Evolutionary conservation across 2,888 invertebrate species (phyloP).

Genomic region (Coleophora deauratella): DNA sequence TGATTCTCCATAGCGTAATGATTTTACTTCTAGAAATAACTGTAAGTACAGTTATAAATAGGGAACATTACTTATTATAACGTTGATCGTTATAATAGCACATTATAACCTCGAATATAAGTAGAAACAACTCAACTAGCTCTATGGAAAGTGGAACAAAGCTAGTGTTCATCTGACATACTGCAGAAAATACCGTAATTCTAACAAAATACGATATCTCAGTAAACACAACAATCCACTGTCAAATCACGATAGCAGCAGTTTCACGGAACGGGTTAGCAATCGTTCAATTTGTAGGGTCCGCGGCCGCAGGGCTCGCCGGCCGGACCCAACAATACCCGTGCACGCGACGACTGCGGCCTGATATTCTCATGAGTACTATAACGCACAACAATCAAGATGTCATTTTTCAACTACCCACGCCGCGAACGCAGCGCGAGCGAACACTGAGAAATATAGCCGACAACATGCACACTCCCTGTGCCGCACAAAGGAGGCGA

Average conservation of each 20-base stretch:
- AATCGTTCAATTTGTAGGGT: conserved; percentile 71
- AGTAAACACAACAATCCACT: conserved; percentile 55
- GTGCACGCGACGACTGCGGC: conserved; percentile 57
- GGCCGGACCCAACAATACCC: conserved; percentile 50
- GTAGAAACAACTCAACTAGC: too few relatives aligned
- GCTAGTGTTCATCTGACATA: too few relatives aligned
- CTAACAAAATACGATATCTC: conserved; percentile 44
- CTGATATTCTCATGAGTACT: conserved; percentile 68
- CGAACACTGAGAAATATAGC: conserved; percentile 61
- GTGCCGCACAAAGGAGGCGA: conserved; percentile 58
- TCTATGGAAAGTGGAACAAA: too few relatives aligned
- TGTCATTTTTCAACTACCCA: conserved; percentile 75
- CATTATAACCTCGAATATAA: too few relatives aligned
- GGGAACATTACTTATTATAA: too few relatives aligned
- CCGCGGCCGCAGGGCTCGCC: conserved; percentile 40
- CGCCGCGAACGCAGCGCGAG: conserved; percentile 24
- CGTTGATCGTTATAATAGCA: too few relatives aligned
- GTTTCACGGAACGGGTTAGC: conserved; percentile 59
- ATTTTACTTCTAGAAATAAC: too few relatives aligned
- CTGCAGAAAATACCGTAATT: too few relatives aligned
- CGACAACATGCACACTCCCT: conserved; percentile 59
- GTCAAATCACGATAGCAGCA: conserved; percentile 61
- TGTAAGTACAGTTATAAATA: too few relatives aligned
- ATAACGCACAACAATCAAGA: conserved; percentile 73
- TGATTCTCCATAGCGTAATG: conserved; percentile 1